Conservation (phyloP, 64 coral and sea anemone genomes). For the Actinia equina region DNA sequence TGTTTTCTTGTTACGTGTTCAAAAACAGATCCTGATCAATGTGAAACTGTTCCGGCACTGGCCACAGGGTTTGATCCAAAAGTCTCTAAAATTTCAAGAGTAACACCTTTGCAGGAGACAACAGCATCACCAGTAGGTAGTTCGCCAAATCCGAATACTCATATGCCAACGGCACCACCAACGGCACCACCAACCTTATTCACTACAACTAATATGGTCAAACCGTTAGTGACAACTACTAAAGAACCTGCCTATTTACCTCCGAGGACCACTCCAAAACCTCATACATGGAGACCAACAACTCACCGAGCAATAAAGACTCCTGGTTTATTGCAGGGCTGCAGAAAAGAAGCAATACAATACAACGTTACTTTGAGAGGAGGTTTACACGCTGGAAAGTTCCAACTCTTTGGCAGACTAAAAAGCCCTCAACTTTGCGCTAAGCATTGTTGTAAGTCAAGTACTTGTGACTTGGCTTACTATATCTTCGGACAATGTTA, state of each 20-base stretch:
- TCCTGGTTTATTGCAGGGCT: neutral
- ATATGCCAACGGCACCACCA: neutral
- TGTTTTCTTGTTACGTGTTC: constrained; percentile 89
- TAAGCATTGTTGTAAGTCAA: constrained; percentile 42
- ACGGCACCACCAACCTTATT: neutral
- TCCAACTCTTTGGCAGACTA: constrained; percentile 37
- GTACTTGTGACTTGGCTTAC: constrained; percentile 60
- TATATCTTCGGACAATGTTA: constrained; percentile 45
- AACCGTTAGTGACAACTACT: neutral
- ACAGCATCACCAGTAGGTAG: neutral
- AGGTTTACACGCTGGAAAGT: constrained; percentile 81
- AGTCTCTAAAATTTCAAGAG: constrained; percentile 1
- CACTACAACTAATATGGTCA: neutral
- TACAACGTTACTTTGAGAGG: constrained; percentile 68
- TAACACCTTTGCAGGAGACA: neutral
- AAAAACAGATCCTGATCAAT: constrained; percentile 46
- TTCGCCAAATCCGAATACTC: neutral
- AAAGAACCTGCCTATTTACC: neutral
- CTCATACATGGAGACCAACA: neutral
- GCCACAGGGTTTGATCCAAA: constrained; percentile 60
- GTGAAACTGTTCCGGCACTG: constrained; percentile 64
- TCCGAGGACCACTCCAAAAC: neutral
- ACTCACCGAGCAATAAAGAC: neutral
- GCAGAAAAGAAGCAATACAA: neutral
- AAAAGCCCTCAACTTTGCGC: constrained; percentile 41